Conservation (phyloP, 2,113 vertebrate genomes). For the Sprattus sprattus region DNA sequence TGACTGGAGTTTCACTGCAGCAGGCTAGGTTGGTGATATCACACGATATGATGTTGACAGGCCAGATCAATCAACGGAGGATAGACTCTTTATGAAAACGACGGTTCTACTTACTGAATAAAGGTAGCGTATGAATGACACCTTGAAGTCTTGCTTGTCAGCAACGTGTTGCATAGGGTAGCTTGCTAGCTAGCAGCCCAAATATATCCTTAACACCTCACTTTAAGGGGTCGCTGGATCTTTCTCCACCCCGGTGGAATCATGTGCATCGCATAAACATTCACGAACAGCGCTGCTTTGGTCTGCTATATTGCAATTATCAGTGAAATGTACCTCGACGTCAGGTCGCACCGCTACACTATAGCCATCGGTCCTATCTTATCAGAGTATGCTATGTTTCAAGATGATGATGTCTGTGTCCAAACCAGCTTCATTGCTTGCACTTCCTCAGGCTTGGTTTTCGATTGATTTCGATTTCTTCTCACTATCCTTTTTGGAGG, state of each 20-base stretch:
- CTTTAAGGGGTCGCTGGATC: neutral
- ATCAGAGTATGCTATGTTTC: neutral
- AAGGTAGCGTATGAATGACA: conserved; percentile 52
- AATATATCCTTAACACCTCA: conserved; percentile 6
- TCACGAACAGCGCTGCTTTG: neutral
- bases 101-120: conserved; percentile 60
- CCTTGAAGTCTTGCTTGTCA: conserved; percentile 50
- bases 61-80: neutral
- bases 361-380: neutral
- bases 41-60: neutral
- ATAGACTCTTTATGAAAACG: neutral
- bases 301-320: neutral
- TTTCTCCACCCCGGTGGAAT: neutral
- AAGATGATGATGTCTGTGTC: neutral
- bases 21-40: neutral
- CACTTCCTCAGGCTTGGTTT: neutral
- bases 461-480: neutral
- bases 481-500: too few relatives aligned
- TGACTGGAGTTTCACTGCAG: neutral
- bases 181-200: conserved; percentile 23
- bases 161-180: conserved; percentile 71
- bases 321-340: neutral
- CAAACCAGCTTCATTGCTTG: neutral
- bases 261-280: neutral
- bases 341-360: conserved; percentile 12